A percentile compares a stretch with the other conserved stretches of the same genome.
phyloP scores from a whole-genome alignment of 1,140 invertebrate genomes.

The Lasioglossum baleicum region DNA sequence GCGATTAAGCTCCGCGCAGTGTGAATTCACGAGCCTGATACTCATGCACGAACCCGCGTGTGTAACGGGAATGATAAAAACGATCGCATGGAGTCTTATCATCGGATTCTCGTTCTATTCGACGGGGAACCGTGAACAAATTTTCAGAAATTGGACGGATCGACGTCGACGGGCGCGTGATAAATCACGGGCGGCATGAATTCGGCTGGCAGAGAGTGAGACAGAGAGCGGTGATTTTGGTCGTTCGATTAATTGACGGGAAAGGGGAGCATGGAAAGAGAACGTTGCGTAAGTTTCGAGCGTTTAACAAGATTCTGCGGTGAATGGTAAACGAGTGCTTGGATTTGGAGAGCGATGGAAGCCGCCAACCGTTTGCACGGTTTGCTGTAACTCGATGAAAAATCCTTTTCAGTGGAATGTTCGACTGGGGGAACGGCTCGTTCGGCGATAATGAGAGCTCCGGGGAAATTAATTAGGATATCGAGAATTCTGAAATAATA shows the following conservation, averaged over 20 bases:
- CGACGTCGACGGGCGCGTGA: slow-evolving; percentile 16
- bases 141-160: background rate
- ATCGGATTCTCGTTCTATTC: background rate
- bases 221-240: slow-evolving; percentile 21
- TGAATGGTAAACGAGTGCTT: slow-evolving; percentile 46
- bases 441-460: slow-evolving; percentile 13
- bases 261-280: slow-evolving; percentile 30
- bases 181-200: slow-evolving; percentile 38
- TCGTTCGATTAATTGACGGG: slow-evolving; percentile 51
- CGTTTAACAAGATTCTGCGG: slow-evolving; percentile 60
- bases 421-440: slow-evolving; percentile 9
- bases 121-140: slow-evolving; percentile 1
- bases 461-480: slow-evolving; percentile 7
- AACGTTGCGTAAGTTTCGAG: slow-evolving; percentile 44
- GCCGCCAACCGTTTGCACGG: slow-evolving; percentile 33
- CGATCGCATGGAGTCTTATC: too few relatives aligned
- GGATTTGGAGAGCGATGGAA: slow-evolving; percentile 44
- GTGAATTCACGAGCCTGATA: too few relatives aligned
- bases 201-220: background rate
- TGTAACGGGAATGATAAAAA: too few relatives aligned
- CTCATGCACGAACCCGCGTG: too few relatives aligned
- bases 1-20: too few relatives aligned
- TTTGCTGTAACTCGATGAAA: slow-evolving; percentile 47
- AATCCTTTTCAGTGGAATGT: background rate
- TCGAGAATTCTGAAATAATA: too few relatives aligned